Evolutionary conservation across 2,888 invertebrate species (phyloP).

Genomic region (Pharmacophagus antenor): DNA sequence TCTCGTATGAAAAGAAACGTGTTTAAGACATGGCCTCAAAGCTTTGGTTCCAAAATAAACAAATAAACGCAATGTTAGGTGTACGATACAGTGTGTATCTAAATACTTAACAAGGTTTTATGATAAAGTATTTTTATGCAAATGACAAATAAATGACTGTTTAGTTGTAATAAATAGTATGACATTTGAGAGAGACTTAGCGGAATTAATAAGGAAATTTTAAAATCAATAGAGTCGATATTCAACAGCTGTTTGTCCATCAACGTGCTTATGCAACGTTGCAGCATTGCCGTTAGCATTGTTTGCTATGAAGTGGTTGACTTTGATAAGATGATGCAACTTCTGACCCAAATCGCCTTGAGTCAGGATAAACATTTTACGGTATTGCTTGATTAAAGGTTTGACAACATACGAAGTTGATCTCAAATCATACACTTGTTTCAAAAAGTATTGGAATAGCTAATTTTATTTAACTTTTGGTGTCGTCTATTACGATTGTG

Average conservation of each 20-base stretch:
- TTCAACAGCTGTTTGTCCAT: slow-evolving; percentile 9
- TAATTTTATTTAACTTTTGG: not conserved
- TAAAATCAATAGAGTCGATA: slow-evolving; percentile 12
- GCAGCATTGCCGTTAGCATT: slow-evolving; percentile 17
- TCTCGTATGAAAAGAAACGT: not conserved
- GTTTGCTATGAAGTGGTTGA: slow-evolving; percentile 13
- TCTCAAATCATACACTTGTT: not conserved
- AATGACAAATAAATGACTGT: too few relatives aligned
- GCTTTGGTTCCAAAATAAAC: slow-evolving; percentile 1
- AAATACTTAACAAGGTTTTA: slow-evolving; percentile 10
- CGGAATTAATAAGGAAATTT: slow-evolving; percentile 18
- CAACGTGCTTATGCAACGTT: slow-evolving; percentile 13
- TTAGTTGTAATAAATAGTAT: too few relatives aligned
- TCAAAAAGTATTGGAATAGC: too few relatives aligned
- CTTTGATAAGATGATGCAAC: slow-evolving; percentile 25
- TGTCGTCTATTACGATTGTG: too few relatives aligned
- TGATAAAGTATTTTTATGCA: not conserved
- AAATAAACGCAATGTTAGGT: slow-evolving; percentile 5
- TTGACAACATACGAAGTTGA: not conserved
- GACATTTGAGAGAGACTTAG: not conserved
- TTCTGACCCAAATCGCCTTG: slow-evolving; percentile 12
- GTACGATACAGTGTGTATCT: slow-evolving; percentile 1
- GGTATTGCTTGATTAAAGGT: slow-evolving; percentile 14
- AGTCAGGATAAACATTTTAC: slow-evolving; percentile 19
- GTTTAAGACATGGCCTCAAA: slow-evolving; percentile 5